phyloP scores from a whole-genome alignment of 2,113 vertebrate genomes.

The Hypanus sabinus region DNA sequence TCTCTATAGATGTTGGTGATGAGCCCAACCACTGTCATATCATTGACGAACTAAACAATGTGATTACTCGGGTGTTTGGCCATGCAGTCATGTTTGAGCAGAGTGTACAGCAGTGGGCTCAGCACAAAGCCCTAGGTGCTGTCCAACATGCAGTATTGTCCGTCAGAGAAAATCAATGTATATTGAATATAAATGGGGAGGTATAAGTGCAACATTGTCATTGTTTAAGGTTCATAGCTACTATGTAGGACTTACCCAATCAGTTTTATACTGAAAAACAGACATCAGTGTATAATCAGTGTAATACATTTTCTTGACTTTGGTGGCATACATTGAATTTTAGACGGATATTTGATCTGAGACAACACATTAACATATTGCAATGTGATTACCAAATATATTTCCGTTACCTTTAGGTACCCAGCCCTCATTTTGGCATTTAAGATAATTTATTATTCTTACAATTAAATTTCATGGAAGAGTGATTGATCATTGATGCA shows the following conservation, averaged over 20 bases:
- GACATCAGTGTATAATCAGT: neutral
- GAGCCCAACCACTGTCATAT: too few relatives aligned
- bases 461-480: neutral
- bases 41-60: too few relatives aligned
- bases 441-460: neutral
- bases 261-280: neutral
- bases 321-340: neutral
- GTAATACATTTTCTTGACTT: neutral
- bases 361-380: neutral
- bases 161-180: neutral
- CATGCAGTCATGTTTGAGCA: too few relatives aligned
- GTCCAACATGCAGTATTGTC: neutral
- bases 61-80: too few relatives aligned
- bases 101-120: too few relatives aligned
- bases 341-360: neutral
- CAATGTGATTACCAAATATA: neutral
- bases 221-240: neutral
- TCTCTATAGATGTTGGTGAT: too few relatives aligned
- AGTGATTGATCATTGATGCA: neutral
- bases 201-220: neutral
- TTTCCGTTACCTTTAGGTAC: neutral
- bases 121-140: too few relatives aligned
- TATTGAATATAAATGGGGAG: neutral
- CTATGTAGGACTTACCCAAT: neutral
- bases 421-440: neutral